Evolutionary conservation across 2,797 vertebrate species (phyloP).

Genomic region (Peromyscus melanophrys): DNA sequence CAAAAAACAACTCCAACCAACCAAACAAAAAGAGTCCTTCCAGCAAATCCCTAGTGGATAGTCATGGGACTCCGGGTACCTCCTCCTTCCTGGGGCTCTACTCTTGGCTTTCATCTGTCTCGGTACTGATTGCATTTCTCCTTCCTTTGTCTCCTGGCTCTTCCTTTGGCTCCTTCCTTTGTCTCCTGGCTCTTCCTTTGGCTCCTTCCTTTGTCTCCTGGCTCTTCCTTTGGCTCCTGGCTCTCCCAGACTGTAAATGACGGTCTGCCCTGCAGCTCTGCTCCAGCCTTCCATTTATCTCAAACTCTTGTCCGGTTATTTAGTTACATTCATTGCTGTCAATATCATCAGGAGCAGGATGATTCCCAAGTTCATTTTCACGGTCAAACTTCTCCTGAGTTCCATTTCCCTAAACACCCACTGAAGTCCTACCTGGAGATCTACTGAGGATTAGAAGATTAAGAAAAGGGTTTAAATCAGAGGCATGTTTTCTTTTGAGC

Average conservation of each 20-base stretch:
- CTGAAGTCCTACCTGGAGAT: not conserved
- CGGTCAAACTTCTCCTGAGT: not conserved
- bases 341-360: not conserved
- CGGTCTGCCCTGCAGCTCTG: not conserved
- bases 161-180: no score
- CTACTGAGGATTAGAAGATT: constrained; percentile 21
- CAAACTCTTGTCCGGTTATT: not conserved
- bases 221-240: no score
- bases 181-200: no score
- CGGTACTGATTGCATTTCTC: not conserved
- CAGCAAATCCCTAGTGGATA: not conserved
- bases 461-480: not conserved
- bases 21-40: not conserved
- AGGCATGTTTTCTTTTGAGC: not conserved
- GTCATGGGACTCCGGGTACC: not conserved
- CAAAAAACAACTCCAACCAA: no score
- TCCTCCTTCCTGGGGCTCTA: not conserved
- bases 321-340: not conserved
- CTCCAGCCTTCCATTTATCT: not conserved
- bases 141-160: not conserved
- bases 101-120: not conserved
- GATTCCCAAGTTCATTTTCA: constrained; percentile 14
- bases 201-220: no score
- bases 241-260: not conserved
- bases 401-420: not conserved